These are phyloP conservation scores for Huso huso DNA, from an alignment of 2,797 vertebrate genomes.

Conservation along the genomic window DNA sequence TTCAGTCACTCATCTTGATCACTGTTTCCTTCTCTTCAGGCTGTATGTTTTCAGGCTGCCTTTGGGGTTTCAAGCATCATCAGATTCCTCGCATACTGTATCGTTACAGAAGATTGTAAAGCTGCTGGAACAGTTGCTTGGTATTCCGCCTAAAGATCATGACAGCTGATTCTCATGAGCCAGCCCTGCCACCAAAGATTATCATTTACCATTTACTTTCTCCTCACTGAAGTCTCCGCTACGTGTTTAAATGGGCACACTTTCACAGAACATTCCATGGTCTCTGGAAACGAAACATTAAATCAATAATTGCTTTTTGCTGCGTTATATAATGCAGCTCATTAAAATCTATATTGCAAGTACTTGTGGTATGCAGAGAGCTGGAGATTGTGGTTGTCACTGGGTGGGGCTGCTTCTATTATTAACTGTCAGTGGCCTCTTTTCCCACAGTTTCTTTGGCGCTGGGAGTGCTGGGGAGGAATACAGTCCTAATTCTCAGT, in stretches of 20 bases:
- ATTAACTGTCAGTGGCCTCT: constrained; percentile 22
- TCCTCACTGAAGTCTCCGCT: too few species aligned
- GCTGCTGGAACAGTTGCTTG: constrained; percentile 4
- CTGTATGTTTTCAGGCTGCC: too few species aligned
- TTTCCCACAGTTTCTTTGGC: constrained; percentile 27
- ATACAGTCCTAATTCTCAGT: too few species aligned
- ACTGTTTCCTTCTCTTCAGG: too few species aligned
- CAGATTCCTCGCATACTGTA: neutral
- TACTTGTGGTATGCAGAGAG: constrained; percentile 23
- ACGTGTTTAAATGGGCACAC: too few species aligned
- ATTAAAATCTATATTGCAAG: too few species aligned
- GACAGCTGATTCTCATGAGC: constrained; percentile 23
- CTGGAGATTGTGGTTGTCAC: constrained; percentile 19
- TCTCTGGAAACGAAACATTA: too few species aligned
- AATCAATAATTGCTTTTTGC: too few species aligned
- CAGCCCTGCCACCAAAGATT: neutral
- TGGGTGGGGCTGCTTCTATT: constrained; percentile 26
- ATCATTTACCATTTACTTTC: too few species aligned
- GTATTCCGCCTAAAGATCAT: neutral
- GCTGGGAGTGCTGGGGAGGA: constrained; percentile 18
- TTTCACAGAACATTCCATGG: too few species aligned
- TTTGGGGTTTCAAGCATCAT: neutral
- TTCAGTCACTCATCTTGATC: too few species aligned
- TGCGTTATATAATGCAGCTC: too few species aligned
- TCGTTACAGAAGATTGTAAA: neutral